Evolutionary conservation across 2,113 vertebrate species (phyloP).

Genomic region (Malurus alboscapulatus): DNA sequence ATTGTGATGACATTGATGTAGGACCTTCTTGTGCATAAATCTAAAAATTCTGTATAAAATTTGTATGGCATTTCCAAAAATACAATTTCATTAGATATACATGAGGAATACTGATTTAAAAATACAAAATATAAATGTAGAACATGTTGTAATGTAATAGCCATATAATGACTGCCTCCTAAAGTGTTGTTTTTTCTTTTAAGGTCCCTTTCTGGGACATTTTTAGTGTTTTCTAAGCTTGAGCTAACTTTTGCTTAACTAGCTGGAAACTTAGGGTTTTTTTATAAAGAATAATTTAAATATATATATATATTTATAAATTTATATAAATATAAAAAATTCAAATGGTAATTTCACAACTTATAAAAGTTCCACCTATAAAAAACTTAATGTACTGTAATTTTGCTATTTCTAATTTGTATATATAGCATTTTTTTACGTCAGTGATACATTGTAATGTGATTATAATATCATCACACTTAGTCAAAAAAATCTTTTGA

Average conservation of each 20-base stretch:
- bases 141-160: too few relatives aligned
- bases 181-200: background rate
- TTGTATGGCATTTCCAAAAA: background rate
- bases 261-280: background rate
- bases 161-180: background rate
- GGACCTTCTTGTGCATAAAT: rapidly evolving
- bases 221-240: background rate
- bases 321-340: too few relatives aligned
- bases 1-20: background rate
- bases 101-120: background rate
- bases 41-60: background rate
- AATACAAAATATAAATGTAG: background rate
- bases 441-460: background rate
- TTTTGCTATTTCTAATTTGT: background rate
- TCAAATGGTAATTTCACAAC: background rate
- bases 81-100: background rate
- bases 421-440: background rate
- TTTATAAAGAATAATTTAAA: too few relatives aligned
- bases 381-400: background rate
- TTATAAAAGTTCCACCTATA: background rate
- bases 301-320: too few relatives aligned
- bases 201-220: background rate
- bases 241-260: background rate
- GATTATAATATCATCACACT: background rate
- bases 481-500: background rate